Percentiles rank a stretch among this genome's conserved stretches.
Conservation (phyloP, 2,113 vertebrate species). For the Tonatia bakeri region DNA sequence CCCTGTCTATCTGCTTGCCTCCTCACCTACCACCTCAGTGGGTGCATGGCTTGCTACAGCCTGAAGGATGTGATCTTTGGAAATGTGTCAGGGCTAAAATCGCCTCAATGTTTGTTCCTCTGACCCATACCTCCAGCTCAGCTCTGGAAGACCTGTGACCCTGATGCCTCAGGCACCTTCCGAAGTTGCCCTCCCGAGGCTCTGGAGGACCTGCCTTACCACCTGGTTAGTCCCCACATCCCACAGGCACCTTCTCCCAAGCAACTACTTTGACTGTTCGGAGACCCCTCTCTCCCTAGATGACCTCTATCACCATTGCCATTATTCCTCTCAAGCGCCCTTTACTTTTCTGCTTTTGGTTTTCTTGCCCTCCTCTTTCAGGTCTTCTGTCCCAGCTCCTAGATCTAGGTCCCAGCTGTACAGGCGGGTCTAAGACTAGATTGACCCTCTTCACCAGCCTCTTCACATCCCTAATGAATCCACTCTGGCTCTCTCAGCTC, state of each 20-base stretch:
- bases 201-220: slow-evolving; percentile 82
- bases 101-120: background rate
- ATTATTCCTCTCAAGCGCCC: background rate
- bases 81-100: background rate
- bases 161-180: slow-evolving; percentile 80
- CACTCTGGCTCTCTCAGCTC: slow-evolving; percentile 74
- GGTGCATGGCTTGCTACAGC: background rate
- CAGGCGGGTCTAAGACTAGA: background rate
- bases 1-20: background rate
- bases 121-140: slow-evolving; percentile 68
- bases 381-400: background rate
- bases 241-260: background rate
- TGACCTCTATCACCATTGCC: background rate
- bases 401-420: background rate
- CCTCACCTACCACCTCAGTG: background rate
- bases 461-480: background rate
- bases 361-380: background rate
- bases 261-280: background rate
- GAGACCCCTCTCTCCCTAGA: background rate
- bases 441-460: background rate
- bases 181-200: slow-evolving; percentile 80
- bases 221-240: slow-evolving; percentile 80
- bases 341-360: background rate
- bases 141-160: slow-evolving; percentile 84
- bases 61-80: background rate